Evolutionary conservation across 2,888 invertebrate species (phyloP), one percentile per base, ranked within the genome.

Genomic region (Napeogenes inachia): DNA sequence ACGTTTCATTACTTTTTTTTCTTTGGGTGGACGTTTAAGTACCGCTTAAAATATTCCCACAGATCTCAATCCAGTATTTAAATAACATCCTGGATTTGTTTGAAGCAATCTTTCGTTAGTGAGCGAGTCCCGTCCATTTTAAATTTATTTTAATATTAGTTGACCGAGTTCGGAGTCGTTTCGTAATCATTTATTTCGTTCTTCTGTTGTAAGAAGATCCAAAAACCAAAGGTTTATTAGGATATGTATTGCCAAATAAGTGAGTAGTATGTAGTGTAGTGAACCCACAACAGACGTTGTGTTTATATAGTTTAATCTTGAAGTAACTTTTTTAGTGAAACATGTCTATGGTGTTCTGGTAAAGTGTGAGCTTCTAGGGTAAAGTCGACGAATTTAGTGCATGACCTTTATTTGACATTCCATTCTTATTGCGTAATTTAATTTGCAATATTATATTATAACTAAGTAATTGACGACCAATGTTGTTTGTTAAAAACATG

Each of bases 111-210:
- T 61, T 76, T 73, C 70, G 75, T 81, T 81, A 82, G 86, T 87
- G 82, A 85, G 79, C 88, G 85, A 74, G 76, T 82, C 89, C 89
- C 90, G 90, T 90, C 89, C 90, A 89, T 78, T 71, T 73, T 84
- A 84, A 80, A 74, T 70, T 71, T 57, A 68, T 70, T 73, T 66
- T 62, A 59, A 62, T 73, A 54, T 72, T 71, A 53, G 64, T 66
- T 68, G 58, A 61, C 73, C 73, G 63, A 46, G 45, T 64, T 62
- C 54, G 57, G 50, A 58, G 60, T 45, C 47, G 61, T 72, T 70
- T 47, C 66, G 71, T 63, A 61, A 68, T 61, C 61, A 55, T 63
- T 75, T 71, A 69, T 68, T 68, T 62, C 54, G 21, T 67, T 82
- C 79, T 81, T 81, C 79, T 83, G 80, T 84, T 84, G 45, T 81